A percentile compares a stretch with the other conserved stretches of the same genome.
These are phyloP conservation scores for Xiphorhynchus elegans DNA, from an alignment of 2,113 vertebrate species.

Conservation along the genomic window DNA sequence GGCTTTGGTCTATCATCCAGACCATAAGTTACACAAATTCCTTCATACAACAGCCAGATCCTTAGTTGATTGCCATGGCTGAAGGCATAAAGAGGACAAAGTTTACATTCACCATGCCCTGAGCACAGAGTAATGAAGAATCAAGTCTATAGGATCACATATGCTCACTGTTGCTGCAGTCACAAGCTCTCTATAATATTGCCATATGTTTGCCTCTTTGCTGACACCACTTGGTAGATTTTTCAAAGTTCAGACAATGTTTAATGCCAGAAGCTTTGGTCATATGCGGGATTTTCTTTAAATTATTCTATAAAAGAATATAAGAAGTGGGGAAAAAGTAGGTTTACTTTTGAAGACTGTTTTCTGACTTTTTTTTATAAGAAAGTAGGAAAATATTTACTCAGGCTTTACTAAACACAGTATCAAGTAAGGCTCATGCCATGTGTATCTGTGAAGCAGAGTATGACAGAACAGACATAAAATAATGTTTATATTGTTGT, in stretches of 20 bases:
- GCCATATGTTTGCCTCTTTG: not conserved
- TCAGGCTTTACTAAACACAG: not conserved
- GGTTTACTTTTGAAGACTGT: not conserved
- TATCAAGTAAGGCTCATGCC: not conserved
- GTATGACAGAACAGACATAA: not conserved
- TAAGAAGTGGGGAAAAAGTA: not conserved
- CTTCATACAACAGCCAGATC: not conserved
- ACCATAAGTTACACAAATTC: accelerated
- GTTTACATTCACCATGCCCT: not conserved
- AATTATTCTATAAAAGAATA: not conserved
- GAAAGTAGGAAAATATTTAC: not conserved
- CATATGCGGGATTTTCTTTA: not conserved
- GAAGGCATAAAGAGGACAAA: not conserved
- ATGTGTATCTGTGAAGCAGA: not conserved
- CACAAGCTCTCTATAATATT: not conserved
- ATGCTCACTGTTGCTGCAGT: not conserved
- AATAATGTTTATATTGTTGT: not conserved
- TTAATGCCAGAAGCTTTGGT: not conserved
- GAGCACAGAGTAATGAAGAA: not conserved
- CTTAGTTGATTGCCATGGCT: not conserved
- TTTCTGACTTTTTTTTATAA: not conserved
- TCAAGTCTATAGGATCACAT: not conserved
- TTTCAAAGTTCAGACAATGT: not conserved
- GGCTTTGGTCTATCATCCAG: not conserved
- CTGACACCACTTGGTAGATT: not conserved